These are phyloP conservation scores for Phymorhynchus buccinoides DNA, from an alignment of 1,140 invertebrate species.

Conservation along the genomic window DNA sequence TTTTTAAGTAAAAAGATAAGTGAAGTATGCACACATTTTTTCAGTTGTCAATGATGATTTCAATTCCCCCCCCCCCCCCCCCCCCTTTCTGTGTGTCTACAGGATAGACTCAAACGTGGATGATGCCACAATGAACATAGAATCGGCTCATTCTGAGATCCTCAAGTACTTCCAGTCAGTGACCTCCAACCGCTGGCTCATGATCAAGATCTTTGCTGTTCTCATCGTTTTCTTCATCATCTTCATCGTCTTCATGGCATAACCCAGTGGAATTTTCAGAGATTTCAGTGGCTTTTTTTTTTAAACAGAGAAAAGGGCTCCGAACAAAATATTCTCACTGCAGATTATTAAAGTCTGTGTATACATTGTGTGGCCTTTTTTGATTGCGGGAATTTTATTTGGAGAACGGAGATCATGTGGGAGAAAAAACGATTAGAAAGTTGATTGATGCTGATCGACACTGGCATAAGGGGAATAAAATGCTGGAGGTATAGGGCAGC, in stretches of 20 bases:
- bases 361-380: not conserved
- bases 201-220: constrained; percentile 99
- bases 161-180: constrained; percentile 98
- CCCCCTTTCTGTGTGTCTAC: constrained; percentile 61
- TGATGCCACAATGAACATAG: constrained; percentile 95
- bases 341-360: not conserved
- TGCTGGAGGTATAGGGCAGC: not conserved
- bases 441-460: not conserved
- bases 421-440: not conserved
- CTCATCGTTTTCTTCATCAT: constrained; percentile 99
- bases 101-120: constrained; percentile 98
- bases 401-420: too few relatives aligned
- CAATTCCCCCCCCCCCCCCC: too few relatives aligned
- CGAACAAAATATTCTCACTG: not conserved
- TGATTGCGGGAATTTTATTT: too few relatives aligned
- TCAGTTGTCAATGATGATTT: too few relatives aligned
- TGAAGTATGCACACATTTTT: too few relatives aligned
- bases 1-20: too few relatives aligned
- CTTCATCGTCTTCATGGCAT: constrained; percentile 91
- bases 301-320: not conserved
- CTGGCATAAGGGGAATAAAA: not conserved
- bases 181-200: constrained; percentile 97
- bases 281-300: not conserved
- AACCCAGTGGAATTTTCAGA: not conserved
- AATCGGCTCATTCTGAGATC: constrained; percentile 96